These are phyloP conservation scores for Diplolepis rosae DNA, from an alignment of 2,888 invertebrate genomes.

Conservation along the genomic window DNA sequence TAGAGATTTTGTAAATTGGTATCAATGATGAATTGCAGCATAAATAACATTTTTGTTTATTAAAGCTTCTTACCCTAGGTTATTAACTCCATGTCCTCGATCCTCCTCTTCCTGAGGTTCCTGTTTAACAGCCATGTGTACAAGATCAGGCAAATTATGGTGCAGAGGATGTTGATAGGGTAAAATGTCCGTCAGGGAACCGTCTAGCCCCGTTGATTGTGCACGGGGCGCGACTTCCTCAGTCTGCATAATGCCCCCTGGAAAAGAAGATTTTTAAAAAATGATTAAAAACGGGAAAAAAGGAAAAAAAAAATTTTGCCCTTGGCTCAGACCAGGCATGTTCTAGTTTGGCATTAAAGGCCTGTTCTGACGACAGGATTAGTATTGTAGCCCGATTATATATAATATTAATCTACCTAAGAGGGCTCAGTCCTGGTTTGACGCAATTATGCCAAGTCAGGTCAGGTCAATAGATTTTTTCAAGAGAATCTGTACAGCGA, in stretches of 20 bases:
- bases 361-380: too few species aligned
- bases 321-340: background rate
- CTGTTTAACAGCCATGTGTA: constrained; percentile 72
- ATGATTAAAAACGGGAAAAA: constrained; percentile 9
- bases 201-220: constrained; percentile 69
- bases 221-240: constrained; percentile 72
- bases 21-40: background rate
- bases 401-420: too few species aligned
- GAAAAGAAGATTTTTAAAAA: too few species aligned
- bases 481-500: too few species aligned
- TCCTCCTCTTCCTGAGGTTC: constrained; percentile 71
- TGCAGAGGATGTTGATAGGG: constrained; percentile 62
- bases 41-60: background rate
- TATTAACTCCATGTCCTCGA: constrained; percentile 59
- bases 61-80: constrained; percentile 57
- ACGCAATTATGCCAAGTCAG: too few species aligned
- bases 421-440: too few species aligned
- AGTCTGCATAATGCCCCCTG: constrained; percentile 74
- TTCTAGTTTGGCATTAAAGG: too few species aligned
- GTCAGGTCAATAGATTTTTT: too few species aligned
- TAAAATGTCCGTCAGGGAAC: constrained; percentile 59
- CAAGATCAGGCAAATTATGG: constrained; percentile 60
- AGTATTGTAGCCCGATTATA: too few species aligned
- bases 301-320: background rate
- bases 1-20: background rate